These are phyloP conservation scores for Elymnias hypermnestra DNA, from an alignment of 1,140 invertebrate genomes.

Conservation along the genomic window DNA sequence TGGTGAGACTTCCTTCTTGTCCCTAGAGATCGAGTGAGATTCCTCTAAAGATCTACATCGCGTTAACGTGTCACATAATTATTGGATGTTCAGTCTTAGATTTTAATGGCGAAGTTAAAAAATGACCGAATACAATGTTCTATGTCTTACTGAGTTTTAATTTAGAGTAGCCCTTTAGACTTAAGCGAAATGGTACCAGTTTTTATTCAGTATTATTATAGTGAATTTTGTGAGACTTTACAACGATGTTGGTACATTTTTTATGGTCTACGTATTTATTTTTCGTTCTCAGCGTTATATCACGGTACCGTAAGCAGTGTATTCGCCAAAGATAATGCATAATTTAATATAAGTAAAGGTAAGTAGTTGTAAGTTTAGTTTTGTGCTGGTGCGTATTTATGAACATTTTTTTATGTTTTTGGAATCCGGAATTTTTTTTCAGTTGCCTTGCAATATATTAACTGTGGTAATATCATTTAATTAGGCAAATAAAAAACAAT, in stretches of 20 bases:
- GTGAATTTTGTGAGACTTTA: constrained; percentile 68
- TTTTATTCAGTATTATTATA: constrained; percentile 67
- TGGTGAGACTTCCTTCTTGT: no score
- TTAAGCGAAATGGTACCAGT: constrained; percentile 54
- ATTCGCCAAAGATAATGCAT: constrained; percentile 75
- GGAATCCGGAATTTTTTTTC: neutral
- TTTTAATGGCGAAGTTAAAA: no score
- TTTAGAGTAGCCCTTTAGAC: constrained; percentile 7
- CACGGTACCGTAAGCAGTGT: constrained; percentile 65
- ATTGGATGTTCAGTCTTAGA: no score
- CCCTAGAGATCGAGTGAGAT: no score
- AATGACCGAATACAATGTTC: no score
- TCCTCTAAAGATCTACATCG: no score
- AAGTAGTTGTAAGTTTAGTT: constrained; percentile 24
- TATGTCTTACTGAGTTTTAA: neutral
- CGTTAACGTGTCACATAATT: no score
- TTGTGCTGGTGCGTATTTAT: constrained; percentile 23
- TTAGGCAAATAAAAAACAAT: no score
- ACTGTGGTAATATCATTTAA: no score
- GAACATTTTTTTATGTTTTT: constrained; percentile 11
- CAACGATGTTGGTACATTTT: constrained; percentile 66
- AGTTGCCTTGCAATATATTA: no score
- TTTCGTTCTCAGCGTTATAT: constrained; percentile 37
- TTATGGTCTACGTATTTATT: constrained; percentile 34
- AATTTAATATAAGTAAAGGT: constrained; percentile 48